These are phyloP conservation scores for Stigmatopora nigra DNA, from an alignment of 2,113 vertebrate species.

Conservation along the genomic window DNA sequence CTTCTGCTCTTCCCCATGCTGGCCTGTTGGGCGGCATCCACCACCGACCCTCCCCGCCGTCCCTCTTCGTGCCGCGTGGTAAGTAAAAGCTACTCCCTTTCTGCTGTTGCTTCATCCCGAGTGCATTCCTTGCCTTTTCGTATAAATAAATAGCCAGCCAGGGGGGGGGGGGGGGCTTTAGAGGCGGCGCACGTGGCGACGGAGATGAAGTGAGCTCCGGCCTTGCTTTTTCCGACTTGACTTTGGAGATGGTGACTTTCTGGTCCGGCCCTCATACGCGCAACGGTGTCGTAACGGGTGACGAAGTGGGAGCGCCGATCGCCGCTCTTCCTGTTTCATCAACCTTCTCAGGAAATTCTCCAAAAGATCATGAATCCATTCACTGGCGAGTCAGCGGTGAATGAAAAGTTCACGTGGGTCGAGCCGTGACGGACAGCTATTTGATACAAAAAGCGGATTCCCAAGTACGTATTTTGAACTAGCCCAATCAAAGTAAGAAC, in stretches of 20 bases:
- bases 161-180: conserved; percentile 13
- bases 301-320: not conserved
- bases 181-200: conserved; percentile 16
- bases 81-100: conserved; percentile 50
- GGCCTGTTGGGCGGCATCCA: conserved; percentile 58
- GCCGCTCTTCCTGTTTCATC: not conserved
- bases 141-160: not conserved
- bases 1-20: conserved; percentile 71
- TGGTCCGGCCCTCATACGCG: not conserved
- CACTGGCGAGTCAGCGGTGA: not conserved
- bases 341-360: not conserved
- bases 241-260: not conserved
- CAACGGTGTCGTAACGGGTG: not conserved
- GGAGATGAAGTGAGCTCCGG: not conserved
- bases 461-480: not conserved
- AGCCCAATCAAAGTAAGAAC: not conserved
- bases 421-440: not conserved
- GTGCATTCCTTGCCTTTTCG: not conserved
- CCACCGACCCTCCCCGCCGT: conserved; percentile 48
- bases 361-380: not conserved
- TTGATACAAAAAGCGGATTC: not conserved
- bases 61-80: conserved; percentile 73
- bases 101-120: not conserved
- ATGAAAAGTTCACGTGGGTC: not conserved
- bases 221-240: conserved; percentile 8